Conservation (phyloP, 1,140 invertebrate genomes). For the Drosophila ohnishii region DNA sequence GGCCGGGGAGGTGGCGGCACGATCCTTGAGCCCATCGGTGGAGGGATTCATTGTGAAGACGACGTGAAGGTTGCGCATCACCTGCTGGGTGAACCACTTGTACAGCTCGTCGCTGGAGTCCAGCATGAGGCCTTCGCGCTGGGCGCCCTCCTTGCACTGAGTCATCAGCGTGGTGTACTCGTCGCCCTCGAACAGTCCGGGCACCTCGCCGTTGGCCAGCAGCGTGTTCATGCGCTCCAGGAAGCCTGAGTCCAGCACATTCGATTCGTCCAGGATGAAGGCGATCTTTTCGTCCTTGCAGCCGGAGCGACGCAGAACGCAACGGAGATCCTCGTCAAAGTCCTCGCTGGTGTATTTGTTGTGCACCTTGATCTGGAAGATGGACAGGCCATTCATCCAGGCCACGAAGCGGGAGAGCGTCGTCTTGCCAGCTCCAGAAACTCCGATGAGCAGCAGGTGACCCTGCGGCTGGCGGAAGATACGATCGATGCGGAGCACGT, state of each 20-base stretch:
- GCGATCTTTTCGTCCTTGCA: constrained; percentile 99
- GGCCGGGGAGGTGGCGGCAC: constrained; percentile 99
- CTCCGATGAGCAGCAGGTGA: constrained; percentile 97
- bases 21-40: constrained; percentile 98
- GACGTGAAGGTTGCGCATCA: constrained; percentile 99
- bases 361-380: constrained; percentile 99
- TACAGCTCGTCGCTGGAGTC: constrained; percentile 99
- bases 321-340: constrained; percentile 99
- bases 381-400: constrained; percentile 99
- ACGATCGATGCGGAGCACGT: constrained; percentile 98
- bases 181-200: constrained; percentile 96
- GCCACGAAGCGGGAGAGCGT: constrained; percentile 99
- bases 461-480: constrained; percentile 99
- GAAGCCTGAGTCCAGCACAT: constrained; percentile 99
- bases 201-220: constrained; percentile 97
- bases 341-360: constrained; percentile 99
- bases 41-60: constrained; percentile 99
- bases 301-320: constrained; percentile 95
- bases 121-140: constrained; percentile 98
- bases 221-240: constrained; percentile 99
- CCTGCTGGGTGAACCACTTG: constrained; percentile 98
- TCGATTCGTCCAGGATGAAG: constrained; percentile 99
- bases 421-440: constrained; percentile 99
- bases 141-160: constrained; percentile 99
- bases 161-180: constrained; percentile 99